Base-by-base conservation (phyloP, 2,797 vertebrate species). In the Dallia pectoralis region DNA sequence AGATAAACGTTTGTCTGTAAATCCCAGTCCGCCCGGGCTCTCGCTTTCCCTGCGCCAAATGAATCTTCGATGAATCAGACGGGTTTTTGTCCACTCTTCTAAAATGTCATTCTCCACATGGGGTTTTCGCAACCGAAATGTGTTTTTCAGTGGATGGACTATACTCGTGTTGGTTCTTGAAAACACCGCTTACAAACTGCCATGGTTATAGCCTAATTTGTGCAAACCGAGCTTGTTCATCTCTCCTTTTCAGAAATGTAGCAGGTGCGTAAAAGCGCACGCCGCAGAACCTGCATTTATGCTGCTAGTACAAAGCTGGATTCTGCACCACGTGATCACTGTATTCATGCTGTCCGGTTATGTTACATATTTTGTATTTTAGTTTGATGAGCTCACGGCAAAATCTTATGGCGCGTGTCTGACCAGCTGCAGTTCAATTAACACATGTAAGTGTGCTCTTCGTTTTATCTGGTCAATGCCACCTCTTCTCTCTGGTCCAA, bases 401-500 rank as follows among this genome's bases (percentile, higher is more conserved):
- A 81, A 83, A 81, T 81, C 76, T 72, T 79, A 79, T 66, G 63
- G 40, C 27, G 12, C 62, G n/a, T 66, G 48, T 53, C 66, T 62
- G 40, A 53, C 48, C 62, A n/a, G n/a, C n/a, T 44, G 40, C 71
- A 73, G 71, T 64, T 48, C 36, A 29, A 40, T 63, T 1, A 61
- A 47, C 18, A 56, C 69, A 70, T n/a, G 59, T 15, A 18, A 22
- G 66, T 51, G 22, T 2, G 25, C 70, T 79, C 67, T 82, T 77
- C 71, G 65, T 86, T 91, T 93, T 97, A 99, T 99, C 98, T 99
- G 79, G 96, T 99, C 83, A 99, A 93, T 81, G 97, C 94, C 75
- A 99, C 97, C 90, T 99, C 97, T 91, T 99, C 98, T 84, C 98
- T 93, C 93, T 99, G 98, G 88, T 99, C 96, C 90, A 98, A 86